These are phyloP conservation scores for Macrosteles quadrilineatus DNA, from an alignment of 1,140 invertebrate genomes.

Conservation along the genomic window DNA sequence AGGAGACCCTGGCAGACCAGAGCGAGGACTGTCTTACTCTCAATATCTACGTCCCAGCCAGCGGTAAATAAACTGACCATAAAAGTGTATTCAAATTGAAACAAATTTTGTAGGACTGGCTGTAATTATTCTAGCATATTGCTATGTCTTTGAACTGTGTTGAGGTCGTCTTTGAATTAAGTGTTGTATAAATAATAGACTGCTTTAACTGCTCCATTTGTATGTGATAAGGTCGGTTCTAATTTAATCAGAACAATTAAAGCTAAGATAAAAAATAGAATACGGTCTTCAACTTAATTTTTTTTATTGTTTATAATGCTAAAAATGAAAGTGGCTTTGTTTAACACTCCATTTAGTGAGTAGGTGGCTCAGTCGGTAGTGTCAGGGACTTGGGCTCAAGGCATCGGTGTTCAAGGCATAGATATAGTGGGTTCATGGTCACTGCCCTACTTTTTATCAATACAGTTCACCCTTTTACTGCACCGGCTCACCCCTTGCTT, in stretches of 20 bases:
- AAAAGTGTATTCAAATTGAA: neutral
- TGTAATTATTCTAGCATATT: neutral
- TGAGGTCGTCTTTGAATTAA: neutral
- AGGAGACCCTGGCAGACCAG: slow-evolving; percentile 71
- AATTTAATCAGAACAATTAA: neutral
- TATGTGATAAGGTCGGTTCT: neutral
- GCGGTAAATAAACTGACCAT: slow-evolving; percentile 59
- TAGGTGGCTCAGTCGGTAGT: no score
- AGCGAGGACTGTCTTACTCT: slow-evolving; percentile 89
- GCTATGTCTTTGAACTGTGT: neutral
- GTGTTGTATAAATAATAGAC: neutral
- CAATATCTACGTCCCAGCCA: slow-evolving; percentile 85
- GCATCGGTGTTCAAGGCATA: no score
- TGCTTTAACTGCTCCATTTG: neutral
- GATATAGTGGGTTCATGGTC: no score
- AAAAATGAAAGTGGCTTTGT: no score
- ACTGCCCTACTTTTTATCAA: no score
- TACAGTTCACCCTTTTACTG: no score
- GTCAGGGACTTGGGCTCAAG: no score
- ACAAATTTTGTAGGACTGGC: neutral
- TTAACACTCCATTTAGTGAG: no score
- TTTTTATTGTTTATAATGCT: no score
- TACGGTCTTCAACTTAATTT: no score
- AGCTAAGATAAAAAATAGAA: no score
- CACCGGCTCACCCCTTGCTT: no score